Conservation (phyloP, 2,888 invertebrate species). For the Trimorus sp. region DNA sequence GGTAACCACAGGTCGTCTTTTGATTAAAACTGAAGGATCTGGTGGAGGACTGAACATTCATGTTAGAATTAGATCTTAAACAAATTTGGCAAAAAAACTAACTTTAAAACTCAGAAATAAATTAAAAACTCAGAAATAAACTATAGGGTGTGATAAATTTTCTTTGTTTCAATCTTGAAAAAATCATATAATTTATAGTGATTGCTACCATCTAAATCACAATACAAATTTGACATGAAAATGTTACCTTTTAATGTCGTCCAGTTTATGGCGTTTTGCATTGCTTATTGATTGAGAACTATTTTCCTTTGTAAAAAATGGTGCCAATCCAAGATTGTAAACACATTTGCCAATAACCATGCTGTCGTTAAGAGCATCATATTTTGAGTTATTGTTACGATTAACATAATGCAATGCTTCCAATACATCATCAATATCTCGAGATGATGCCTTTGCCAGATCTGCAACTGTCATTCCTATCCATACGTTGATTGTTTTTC, state of each 20-base stretch:
- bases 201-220: too few relatives aligned
- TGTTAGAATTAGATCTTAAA: too few relatives aligned
- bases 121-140: too few relatives aligned
- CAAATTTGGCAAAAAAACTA: too few relatives aligned
- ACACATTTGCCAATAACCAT: conserved; percentile 1
- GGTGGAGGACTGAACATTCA: conserved; percentile 85
- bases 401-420: conserved; percentile 32
- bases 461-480: conserved; percentile 38
- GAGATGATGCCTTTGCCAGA: conserved; percentile 28
- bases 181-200: too few relatives aligned
- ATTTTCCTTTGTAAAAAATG: background rate
- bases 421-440: conserved; percentile 30
- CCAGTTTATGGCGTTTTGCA: background rate
- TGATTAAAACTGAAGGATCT: conserved; percentile 85
- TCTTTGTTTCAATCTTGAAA: too few relatives aligned
- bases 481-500: conserved; percentile 37
- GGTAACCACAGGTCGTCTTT: conserved; percentile 96
- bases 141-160: too few relatives aligned
- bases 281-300: background rate
- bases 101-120: too few relatives aligned
- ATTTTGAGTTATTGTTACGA: background rate
- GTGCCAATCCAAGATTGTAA: conserved; percentile 26
- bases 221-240: too few relatives aligned
- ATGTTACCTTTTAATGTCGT: conserved; percentile 8
- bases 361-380: background rate